Conservation (phyloP, 2,113 vertebrate species). For the Maccullochella peelii region DNA sequence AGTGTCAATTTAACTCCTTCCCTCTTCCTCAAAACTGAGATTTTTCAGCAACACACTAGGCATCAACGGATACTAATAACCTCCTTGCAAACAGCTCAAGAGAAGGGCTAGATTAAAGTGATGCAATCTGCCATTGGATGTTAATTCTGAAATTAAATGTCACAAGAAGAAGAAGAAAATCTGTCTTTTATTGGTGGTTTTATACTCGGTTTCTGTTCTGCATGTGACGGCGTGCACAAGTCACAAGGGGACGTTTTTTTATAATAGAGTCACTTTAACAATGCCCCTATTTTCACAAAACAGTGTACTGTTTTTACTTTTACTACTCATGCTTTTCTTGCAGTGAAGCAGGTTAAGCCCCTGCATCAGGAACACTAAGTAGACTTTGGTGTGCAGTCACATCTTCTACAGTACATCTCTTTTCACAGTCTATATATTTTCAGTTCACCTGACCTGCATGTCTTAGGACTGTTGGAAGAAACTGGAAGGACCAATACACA, state of each 20-base stretch:
- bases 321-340: neutral
- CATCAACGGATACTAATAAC: neutral
- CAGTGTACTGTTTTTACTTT: neutral
- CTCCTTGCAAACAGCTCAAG: constrained; percentile 1
- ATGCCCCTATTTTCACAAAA: neutral
- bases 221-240: neutral
- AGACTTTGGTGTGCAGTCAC: neutral
- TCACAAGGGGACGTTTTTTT: neutral
- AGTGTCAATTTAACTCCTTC: constrained; percentile 16
- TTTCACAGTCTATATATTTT: constrained; percentile 19
- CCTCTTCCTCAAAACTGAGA: constrained; percentile 1
- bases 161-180: neutral
- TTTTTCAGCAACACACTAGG: neutral
- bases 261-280: neutral
- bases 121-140: constrained; percentile 5
- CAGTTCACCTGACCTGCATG: constrained; percentile 21
- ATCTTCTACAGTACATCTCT: constrained; percentile 1
- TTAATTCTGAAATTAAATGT: constrained; percentile 24
- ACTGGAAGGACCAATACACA: neutral
- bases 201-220: neutral
- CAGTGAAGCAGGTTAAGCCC: neutral
- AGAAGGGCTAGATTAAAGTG: neutral
- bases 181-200: neutral
- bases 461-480: constrained; percentile 9
- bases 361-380: neutral